Base-by-base conservation (phyloP, 1,140 invertebrate species). In the Drosophila bipectinata region DNA sequence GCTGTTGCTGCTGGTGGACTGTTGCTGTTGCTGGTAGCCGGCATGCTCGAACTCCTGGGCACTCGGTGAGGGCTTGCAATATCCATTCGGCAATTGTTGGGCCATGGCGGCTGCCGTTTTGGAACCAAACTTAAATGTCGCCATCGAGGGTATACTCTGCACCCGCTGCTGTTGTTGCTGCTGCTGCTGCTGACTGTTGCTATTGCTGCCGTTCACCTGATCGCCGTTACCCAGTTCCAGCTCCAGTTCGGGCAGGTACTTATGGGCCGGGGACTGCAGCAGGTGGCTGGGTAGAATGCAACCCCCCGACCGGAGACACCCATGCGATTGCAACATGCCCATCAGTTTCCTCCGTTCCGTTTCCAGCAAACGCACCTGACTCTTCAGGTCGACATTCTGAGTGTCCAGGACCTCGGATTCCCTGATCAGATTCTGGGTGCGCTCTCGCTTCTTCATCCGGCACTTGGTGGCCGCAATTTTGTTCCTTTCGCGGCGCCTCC, bases 391-490 rank as follows among this genome's bases (percentile, higher is more conserved):
- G 24, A 96, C 94, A 90, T 98, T 98, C 91, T 97, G 96, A n/a
- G 94, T 95, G 91, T 98, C 97, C 12, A 98, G 92, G 2, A 95
- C 94, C 92, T 97, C 96, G 7, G 97, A 97, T 92, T 98, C 97
- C 80, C 96, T 94, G 61, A 98, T 96, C 62, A 98, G 92, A 71
- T 97, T 96, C 51, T 96, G 95, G 1, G 97, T 98, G 68, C 96
- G 95, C 89, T 98, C 97, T 18, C 97, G 95, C 92, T 98, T 98
- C 93, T 98, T 98, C 93, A 97, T 94, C 55, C 98, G 94, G 92
- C 98, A 98, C 92, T 98, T 98, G 15, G 98, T 98, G 9, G 98
- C 98, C 14, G 98, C 98, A 45, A 98, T 96, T 94, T 98, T 98
- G 92, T 99, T 98, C 54, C 97, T 94, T 92, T 98, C 97, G 71